A percentile compares a stretch with the other conserved stretches of the same genome.
Conservation (phyloP, 2,888 invertebrate genomes). For the Ophion ellenae region DNA sequence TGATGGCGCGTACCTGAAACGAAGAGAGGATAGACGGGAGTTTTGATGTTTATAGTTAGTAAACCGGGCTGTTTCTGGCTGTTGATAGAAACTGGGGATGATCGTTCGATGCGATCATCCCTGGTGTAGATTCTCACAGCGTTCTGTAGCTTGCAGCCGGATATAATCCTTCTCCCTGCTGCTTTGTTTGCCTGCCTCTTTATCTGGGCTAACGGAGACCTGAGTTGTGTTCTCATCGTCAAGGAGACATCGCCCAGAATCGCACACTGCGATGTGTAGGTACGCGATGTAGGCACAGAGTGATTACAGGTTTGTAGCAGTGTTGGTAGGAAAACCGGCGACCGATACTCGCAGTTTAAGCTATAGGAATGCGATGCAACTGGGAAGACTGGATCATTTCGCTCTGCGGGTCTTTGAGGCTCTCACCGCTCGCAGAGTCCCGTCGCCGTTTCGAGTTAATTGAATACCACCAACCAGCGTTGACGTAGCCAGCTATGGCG, state of each 20-base stretch:
- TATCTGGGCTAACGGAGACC: constrained; percentile 39
- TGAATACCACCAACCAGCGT: constrained; percentile 65
- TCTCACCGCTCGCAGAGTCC: constrained; percentile 64
- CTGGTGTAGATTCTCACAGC: constrained; percentile 54
- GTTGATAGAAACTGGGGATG: constrained; percentile 49
- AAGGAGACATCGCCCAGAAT: constrained; percentile 28
- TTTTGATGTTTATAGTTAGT: constrained; percentile 31
- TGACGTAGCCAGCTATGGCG: constrained; percentile 23
- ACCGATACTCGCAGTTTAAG: constrained; percentile 39
- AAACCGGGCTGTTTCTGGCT: constrained; percentile 35
- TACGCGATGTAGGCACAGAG: constrained; percentile 17
- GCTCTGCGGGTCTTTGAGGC: constrained; percentile 70
- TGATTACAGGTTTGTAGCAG: constrained; percentile 10
- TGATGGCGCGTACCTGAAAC: constrained; percentile 9
- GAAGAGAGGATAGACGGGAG: constrained; percentile 22
- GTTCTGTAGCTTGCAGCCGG: constrained; percentile 58
- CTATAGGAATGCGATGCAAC: constrained; percentile 55
- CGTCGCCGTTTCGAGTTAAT: constrained; percentile 70
- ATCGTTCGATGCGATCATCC: constrained; percentile 56
- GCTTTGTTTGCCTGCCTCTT: constrained; percentile 52
- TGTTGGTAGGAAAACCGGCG: constrained; percentile 40
- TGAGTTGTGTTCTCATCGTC: constrained; percentile 26
- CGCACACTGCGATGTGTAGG: constrained; percentile 12
- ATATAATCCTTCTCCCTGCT: constrained; percentile 63
- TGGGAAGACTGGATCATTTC: constrained; percentile 64